Evolutionary conservation across 2,797 vertebrate species (phyloP), one percentile per base, ranked within the genome.

Genomic region (Mallotus villosus): DNA sequence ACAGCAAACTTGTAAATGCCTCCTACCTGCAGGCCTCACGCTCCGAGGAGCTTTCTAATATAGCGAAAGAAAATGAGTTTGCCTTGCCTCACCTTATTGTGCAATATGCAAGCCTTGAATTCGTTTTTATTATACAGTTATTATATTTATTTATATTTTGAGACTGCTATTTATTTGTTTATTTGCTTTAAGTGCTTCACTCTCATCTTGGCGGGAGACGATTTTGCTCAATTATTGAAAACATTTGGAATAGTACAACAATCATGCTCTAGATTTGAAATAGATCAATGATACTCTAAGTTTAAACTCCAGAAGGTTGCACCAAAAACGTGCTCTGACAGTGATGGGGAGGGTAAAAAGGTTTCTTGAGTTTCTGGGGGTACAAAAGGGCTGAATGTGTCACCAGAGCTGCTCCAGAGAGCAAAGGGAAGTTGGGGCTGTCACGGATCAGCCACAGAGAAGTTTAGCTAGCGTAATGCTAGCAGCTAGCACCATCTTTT

Each of bases 321-420:
- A 22, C 27, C 29, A 37, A 19, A 21, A 29, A n/a, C 2, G 7
- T 22, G 41, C 51, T 53, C 16, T 64, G 34, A 11, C n/a, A 64
- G 41, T 14, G n/a, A 64, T 4, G 16, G 11, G 22, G 16, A 4
- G 34, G 32, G 5, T 21, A 21, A 41, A 64, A 64, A 11, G 34
- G 5, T 16, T 34, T 34, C 6, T 66, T 22, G 41, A 5, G 46
- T 12, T 37, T 37, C 37, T 66, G 63, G 22, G 63, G 24, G 21
- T 46, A 49, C 7, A 46, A 46, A 21, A 49, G 63, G n/a, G 12
- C n/a, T 22, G 63, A 19, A 66, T 46, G 46, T 49, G 37, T 51
- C 63, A 66, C 21, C 22, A 49, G 37, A 49, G 37, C 22, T 49
- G 63, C 34, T 64, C n/a, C 63, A 64, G 37, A 66, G 63, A 66